A percentile compares a stretch with the other conserved stretches of the same genome.
phyloP scores from a whole-genome alignment of 2,113 vertebrate genomes.

The Mormoops blainvillei region DNA sequence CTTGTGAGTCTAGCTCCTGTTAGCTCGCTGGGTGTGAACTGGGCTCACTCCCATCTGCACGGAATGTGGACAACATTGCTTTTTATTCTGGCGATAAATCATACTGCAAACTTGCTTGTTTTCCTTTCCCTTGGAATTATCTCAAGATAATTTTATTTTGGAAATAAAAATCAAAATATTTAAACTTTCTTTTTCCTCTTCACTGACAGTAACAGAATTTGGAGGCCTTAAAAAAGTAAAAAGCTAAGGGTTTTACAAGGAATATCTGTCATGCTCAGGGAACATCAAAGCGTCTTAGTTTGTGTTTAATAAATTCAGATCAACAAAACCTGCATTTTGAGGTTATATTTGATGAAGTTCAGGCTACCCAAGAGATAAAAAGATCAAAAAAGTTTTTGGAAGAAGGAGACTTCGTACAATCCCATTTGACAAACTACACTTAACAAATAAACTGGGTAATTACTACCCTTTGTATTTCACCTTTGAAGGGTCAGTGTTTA shows the following conservation, averaged over 20 bases:
- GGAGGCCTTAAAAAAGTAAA: neutral
- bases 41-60: constrained; percentile 14
- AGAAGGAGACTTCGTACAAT: neutral
- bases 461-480: neutral
- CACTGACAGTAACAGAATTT: neutral
- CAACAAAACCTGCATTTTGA: neutral
- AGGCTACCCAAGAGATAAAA: neutral
- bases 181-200: constrained; percentile 17
- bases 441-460: neutral
- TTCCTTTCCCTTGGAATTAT: neutral
- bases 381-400: neutral
- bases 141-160: neutral
- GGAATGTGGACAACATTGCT: neutral
- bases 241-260: neutral
- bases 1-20: neutral
- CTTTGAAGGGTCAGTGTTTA: neutral
- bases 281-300: neutral
- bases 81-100: constrained; percentile 31
- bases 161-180: constrained; percentile 27
- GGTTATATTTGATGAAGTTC: neutral
- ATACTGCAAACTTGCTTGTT: neutral
- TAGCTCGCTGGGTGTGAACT: neutral
- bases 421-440: neutral
- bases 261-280: neutral
- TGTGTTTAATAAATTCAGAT: neutral